Evolutionary conservation across 2,888 invertebrate genomes (phyloP).

Genomic region (Congeria kusceri): DNA sequence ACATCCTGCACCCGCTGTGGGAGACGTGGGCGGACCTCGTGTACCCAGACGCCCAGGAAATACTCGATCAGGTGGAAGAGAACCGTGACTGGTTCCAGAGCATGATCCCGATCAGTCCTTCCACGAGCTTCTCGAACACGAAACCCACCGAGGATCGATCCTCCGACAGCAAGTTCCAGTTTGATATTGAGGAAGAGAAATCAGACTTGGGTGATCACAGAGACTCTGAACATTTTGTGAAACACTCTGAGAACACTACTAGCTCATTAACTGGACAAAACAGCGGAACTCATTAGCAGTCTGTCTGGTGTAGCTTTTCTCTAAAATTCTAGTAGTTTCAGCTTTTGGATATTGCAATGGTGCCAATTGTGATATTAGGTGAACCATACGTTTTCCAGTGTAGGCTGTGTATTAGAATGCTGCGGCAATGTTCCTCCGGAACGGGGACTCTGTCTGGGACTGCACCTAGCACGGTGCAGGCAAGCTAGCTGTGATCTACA

Average conservation of each 20-base stretch:
- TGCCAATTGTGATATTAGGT: too few relatives aligned
- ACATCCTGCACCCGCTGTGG: slow-evolving; percentile 99
- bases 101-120: slow-evolving; percentile 96
- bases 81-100: slow-evolving; percentile 98
- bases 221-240: slow-evolving; percentile 17
- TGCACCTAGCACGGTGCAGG: too few relatives aligned
- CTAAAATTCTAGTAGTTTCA: too few relatives aligned
- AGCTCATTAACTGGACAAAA: too few relatives aligned
- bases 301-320: too few relatives aligned
- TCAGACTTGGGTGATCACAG: slow-evolving; percentile 40
- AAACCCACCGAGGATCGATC: slow-evolving; percentile 60
- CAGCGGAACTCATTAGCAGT: too few relatives aligned
- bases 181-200: slow-evolving; percentile 77
- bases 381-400: too few relatives aligned
- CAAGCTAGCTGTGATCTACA: background rate
- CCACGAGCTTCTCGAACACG: slow-evolving; percentile 78
- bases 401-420: too few relatives aligned
- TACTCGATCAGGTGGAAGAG: slow-evolving; percentile 98
- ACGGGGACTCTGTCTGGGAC: too few relatives aligned
- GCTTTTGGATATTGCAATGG: too few relatives aligned
- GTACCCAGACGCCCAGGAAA: slow-evolving; percentile 99
- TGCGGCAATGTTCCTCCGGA: too few relatives aligned
- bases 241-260: too few relatives aligned
- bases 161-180: slow-evolving; percentile 75
- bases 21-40: slow-evolving; percentile 99